Percentiles rank a stretch among this genome's conserved stretches.
Conservation (phyloP, 2,113 vertebrate genomes). For the Peucedramus taeniatus region DNA sequence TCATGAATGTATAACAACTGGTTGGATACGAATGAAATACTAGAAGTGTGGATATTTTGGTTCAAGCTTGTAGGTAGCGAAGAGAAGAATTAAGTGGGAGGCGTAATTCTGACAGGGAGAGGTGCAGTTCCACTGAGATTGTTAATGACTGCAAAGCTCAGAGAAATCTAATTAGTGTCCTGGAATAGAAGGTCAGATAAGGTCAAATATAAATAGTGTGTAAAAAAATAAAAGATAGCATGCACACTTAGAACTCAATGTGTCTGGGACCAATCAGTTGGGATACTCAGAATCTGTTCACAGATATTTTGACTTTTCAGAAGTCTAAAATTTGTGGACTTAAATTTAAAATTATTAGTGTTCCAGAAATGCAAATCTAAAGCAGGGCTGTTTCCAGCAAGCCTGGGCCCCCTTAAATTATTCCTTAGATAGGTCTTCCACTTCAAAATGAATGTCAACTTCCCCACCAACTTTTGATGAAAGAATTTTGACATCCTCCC, state of each 20-base stretch:
- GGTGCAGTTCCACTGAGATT: not conserved
- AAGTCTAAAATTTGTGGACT: not conserved
- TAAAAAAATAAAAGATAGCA: not conserved
- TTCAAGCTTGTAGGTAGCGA: not conserved
- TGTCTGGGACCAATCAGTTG: not conserved
- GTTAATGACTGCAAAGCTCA: not conserved
- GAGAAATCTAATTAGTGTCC: not conserved
- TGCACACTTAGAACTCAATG: accelerated
- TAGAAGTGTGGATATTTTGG: not conserved
- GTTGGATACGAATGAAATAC: not conserved
- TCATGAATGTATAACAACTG: not conserved
- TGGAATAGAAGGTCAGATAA: not conserved
- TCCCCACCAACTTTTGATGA: not conserved
- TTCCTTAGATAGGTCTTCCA: not conserved
- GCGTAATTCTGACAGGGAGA: not conserved
- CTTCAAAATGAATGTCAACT: not conserved
- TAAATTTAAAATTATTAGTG: not conserved
- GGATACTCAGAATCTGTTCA: not conserved
- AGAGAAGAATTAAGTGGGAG: not conserved
- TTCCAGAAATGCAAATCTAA: not conserved
- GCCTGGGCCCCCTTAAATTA: not conserved
- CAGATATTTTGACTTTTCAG: not conserved
- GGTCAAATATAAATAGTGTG: not conserved
- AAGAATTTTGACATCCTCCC: not conserved
- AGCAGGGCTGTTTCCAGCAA: not conserved